phyloP scores from a whole-genome alignment of 2,888 invertebrate species.

The Eupithecia dodoneata region DNA sequence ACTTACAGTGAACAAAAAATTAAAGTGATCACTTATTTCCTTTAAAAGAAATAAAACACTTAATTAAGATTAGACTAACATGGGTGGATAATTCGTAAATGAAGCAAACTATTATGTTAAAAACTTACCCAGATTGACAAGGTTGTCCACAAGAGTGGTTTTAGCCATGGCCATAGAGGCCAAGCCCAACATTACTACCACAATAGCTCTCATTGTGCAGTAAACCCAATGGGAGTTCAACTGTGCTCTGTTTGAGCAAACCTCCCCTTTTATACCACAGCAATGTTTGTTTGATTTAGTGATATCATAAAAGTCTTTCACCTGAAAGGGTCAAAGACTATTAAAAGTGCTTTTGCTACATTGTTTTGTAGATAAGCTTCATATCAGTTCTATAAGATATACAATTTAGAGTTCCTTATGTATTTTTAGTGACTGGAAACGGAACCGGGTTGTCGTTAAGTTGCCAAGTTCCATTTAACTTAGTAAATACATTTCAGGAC shows the following conservation, averaged over 20 bases:
- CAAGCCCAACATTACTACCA: constrained; percentile 64
- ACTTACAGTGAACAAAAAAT: no score
- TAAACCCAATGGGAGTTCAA: constrained; percentile 59
- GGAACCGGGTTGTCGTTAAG: neutral
- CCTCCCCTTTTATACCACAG: constrained; percentile 59
- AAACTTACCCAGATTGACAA: constrained; percentile 56
- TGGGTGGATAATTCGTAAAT: neutral
- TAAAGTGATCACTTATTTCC: no score
- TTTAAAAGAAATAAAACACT: no score
- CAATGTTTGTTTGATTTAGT: neutral
- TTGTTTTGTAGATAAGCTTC: neutral
- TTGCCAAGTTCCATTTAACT: neutral
- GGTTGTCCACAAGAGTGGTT: constrained; percentile 57
- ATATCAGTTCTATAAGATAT: neutral
- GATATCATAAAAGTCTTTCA: neutral
- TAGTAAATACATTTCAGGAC: no score
- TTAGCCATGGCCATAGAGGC: constrained; percentile 66
- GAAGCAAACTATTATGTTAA: neutral
- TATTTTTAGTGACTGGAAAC: neutral
- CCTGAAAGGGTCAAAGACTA: neutral
- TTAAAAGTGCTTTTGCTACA: neutral
- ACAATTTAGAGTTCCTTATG: neutral
- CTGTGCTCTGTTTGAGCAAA: constrained; percentile 53
- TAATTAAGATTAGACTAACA: neutral
- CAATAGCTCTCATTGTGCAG: constrained; percentile 70